Base-by-base conservation (phyloP, 1,140 invertebrate species). In the Lucilia cuprina region DNA sequence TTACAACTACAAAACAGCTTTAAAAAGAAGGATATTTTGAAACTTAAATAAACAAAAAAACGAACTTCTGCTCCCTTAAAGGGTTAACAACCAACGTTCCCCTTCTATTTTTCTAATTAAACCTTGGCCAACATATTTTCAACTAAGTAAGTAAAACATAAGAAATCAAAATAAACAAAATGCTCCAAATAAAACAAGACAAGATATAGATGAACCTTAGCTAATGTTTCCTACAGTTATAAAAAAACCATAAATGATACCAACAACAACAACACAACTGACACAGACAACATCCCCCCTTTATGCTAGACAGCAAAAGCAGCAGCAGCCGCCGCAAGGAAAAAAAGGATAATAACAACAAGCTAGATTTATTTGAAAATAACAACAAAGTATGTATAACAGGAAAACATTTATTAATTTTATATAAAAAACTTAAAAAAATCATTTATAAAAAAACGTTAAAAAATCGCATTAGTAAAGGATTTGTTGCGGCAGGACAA, bases 401-500 rank as follows among this genome's bases (percentile, higher is more conserved):
- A 70, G 65, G 50, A 70, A 70, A 70, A 70, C n/a, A 70, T 19
- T 25, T 9, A 10, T 7, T 14, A 25, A 77, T 50, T 74, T 75
- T 49, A 74, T 74, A 47, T 25, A 55, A 74, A 25, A 70, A 83
- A 74, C 25, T 35, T 47, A 74, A 75, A 83, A 83, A 70, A 70
- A 21, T 41, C 5, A 7, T 5, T 19, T 25, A n/a, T n/a, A 70
- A 70, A 21, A 70, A 2, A 8, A 41, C 10, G 5, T 41, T 30
- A 30, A 30, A 30, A 82, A 60, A 82, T 60, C 60, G 82, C 82
- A 84, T 82, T 84, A 80, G 83, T 49, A 84, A 84, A 84, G 30
- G 83, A 84, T 82, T 84, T 84, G 74, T 70, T 83, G 82, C 82
- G 77, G 77, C 77, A 80, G 75, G 75, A 78, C 75, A 78, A 21